phyloP scores from a whole-genome alignment of 2,888 invertebrate genomes.

The Drosophila hamatofila region DNA sequence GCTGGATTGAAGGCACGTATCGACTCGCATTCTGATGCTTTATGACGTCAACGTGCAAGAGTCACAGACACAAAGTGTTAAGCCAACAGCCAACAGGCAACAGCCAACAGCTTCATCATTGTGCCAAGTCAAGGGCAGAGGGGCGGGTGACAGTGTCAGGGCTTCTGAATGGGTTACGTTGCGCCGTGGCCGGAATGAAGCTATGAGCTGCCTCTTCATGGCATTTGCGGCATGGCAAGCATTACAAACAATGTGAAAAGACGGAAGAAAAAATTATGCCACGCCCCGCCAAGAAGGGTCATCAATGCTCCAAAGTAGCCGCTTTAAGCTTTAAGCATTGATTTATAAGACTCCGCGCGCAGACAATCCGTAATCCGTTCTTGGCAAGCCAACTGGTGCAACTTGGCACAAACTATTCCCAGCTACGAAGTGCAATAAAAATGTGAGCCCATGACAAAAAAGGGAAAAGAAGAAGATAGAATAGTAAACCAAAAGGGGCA shows the following conservation, averaged over 20 bases:
- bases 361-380: slow-evolving; percentile 74
- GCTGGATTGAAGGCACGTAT: slow-evolving; percentile 76
- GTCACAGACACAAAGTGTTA: slow-evolving; percentile 58
- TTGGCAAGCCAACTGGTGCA: slow-evolving; percentile 70
- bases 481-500: not conserved
- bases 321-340: slow-evolving; percentile 78
- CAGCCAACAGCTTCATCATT: slow-evolving; percentile 73
- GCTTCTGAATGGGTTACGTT: slow-evolving; percentile 35
- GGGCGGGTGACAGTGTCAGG: not conserved
- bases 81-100: slow-evolving; percentile 60
- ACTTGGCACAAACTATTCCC: slow-evolving; percentile 59
- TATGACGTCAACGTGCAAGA: slow-evolving; percentile 65
- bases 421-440: slow-evolving; percentile 67
- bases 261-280: slow-evolving; percentile 54
- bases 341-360: slow-evolving; percentile 68
- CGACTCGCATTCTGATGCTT: slow-evolving; percentile 51
- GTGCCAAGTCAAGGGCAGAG: slow-evolving; percentile 9
- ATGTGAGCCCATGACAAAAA: slow-evolving; percentile 63
- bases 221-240: slow-evolving; percentile 67
- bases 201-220: slow-evolving; percentile 54
- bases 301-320: slow-evolving; percentile 39
- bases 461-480: not conserved
- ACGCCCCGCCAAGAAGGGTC: slow-evolving; percentile 30
- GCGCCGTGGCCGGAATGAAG: slow-evolving; percentile 45
- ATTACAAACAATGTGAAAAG: slow-evolving; percentile 68